These are phyloP conservation scores for Psylliodes chrysocephalus DNA, from an alignment of 2,888 invertebrate species.

Conservation along the genomic window DNA sequence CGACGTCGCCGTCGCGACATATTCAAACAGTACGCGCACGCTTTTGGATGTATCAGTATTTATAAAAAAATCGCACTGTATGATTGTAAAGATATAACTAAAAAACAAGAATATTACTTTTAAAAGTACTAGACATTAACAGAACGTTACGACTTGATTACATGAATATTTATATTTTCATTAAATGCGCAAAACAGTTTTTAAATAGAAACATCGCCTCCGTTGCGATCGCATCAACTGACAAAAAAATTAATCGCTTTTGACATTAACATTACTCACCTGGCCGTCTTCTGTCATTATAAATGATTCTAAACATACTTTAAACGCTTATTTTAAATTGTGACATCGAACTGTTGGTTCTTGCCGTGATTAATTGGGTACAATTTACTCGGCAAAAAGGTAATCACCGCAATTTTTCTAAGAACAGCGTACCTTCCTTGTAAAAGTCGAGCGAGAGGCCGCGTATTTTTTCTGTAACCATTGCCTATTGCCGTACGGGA, in stretches of 20 bases:
- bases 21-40: no score
- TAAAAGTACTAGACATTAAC: no score
- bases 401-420: conserved; percentile 22
- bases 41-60: no score
- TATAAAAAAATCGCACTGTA: no score
- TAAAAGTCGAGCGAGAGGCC: conserved; percentile 1
- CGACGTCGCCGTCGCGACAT: no score
- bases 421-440: conserved; percentile 15
- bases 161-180: no score
- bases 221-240: no score
- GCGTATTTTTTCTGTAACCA: neutral
- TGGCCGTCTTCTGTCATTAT: conserved; percentile 14
- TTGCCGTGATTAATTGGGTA: conserved; percentile 21
- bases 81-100: no score
- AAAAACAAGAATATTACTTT: no score
- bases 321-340: conserved; percentile 3
- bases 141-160: no score
- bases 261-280: conserved; percentile 9
- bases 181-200: no score
- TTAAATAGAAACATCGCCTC: no score
- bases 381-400: conserved; percentile 22
- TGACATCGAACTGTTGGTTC: conserved; percentile 19
- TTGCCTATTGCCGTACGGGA: conserved; percentile 18
- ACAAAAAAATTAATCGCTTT: conserved; percentile 5
- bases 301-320: conserved; percentile 10